Evolutionary conservation across 30 jellyfish, hydroid and myxozoan genomes (phyloP).

Genomic region (Clytia hemisphaerica): DNA sequence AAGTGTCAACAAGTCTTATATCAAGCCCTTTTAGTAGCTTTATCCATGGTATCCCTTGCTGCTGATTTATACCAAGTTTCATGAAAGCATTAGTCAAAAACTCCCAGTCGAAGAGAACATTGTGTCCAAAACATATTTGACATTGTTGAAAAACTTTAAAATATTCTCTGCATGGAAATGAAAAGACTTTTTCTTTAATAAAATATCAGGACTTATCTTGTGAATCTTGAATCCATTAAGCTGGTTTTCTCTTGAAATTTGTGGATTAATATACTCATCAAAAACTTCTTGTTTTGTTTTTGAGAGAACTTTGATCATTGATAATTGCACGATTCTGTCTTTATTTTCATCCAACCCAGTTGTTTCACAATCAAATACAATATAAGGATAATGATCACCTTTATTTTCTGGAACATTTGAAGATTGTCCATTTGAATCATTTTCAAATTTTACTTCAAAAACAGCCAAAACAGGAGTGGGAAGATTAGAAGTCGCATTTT

Average conservation of each 20-base stretch:
- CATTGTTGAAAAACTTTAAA: background rate
- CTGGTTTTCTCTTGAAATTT: background rate
- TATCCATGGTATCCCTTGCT: too few relatives aligned
- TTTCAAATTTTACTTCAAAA: background rate
- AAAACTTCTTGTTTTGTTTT: too few relatives aligned
- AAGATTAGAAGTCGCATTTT: too few relatives aligned
- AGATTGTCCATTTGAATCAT: background rate
- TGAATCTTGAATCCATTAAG: background rate
- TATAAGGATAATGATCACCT: background rate
- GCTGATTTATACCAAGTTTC: background rate
- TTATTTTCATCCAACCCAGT: background rate
- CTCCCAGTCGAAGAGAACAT: background rate
- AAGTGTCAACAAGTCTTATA: background rate
- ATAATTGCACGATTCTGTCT: background rate
- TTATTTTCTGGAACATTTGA: background rate
- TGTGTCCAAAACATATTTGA: background rate
- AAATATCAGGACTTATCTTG: constrained; percentile 3
- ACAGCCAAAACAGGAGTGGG: too few relatives aligned
- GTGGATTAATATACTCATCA: background rate
- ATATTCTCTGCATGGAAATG: background rate
- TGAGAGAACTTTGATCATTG: background rate
- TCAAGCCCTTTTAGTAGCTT: background rate
- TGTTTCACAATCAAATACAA: background rate
- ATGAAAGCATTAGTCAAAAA: background rate
- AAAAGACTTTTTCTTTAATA: background rate